Evolutionary conservation across 2,888 invertebrate genomes (phyloP).

Genomic region (Theodoxus fluviatilis): DNA sequence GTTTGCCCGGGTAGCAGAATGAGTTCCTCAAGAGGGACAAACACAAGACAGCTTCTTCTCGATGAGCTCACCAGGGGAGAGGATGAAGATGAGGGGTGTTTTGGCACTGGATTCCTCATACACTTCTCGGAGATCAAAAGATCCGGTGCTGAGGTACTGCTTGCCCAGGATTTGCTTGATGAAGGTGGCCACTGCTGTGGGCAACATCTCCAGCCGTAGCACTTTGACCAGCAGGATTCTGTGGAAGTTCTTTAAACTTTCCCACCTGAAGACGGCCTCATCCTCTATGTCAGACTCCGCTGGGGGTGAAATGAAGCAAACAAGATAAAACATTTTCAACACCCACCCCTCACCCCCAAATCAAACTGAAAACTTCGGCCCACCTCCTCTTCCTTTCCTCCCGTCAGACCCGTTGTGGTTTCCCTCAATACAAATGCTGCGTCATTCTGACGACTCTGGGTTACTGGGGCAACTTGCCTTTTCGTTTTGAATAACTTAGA

Average conservation of each 20-base stretch:
- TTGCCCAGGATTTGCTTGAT: slow-evolving; percentile 57
- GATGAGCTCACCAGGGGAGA: slow-evolving; percentile 60
- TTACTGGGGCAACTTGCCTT: too few relatives aligned
- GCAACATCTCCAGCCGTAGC: slow-evolving; percentile 55
- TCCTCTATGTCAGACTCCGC: background rate
- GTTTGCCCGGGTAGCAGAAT: too few relatives aligned
- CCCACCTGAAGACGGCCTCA: slow-evolving; percentile 51
- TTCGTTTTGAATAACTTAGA: too few relatives aligned
- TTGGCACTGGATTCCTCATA: slow-evolving; percentile 60
- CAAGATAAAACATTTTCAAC: too few relatives aligned
- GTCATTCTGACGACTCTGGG: too few relatives aligned
- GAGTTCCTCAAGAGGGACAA: too few relatives aligned
- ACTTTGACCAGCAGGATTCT: slow-evolving; percentile 59
- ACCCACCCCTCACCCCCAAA: too few relatives aligned
- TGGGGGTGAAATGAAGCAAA: background rate
- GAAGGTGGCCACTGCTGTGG: slow-evolving; percentile 53
- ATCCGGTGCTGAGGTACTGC: slow-evolving; percentile 56
- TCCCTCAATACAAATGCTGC: too few relatives aligned
- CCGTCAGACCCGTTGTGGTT: too few relatives aligned
- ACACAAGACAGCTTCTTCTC: too few relatives aligned
- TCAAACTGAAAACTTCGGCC: too few relatives aligned
- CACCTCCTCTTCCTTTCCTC: too few relatives aligned
- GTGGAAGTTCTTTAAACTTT: slow-evolving; percentile 56
- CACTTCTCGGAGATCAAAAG: slow-evolving; percentile 61
- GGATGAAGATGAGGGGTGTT: slow-evolving; percentile 63